Percentiles rank a stretch among this genome's conserved stretches.
phyloP scores from a whole-genome alignment of 1,140 invertebrate species.

The Scaptomyza pallida region DNA sequence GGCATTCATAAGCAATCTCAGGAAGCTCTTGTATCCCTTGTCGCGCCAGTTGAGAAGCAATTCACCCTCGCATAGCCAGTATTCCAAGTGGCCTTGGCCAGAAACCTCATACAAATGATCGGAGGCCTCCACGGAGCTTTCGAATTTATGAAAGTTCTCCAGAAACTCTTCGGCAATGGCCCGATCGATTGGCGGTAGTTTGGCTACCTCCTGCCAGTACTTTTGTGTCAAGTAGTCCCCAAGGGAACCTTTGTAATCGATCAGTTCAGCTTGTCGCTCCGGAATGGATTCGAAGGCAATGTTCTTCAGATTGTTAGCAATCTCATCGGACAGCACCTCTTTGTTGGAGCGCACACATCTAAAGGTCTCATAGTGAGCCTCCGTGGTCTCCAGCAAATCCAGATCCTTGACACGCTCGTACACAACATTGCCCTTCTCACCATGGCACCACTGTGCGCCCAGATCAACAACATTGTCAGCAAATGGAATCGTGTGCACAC shows the following conservation, averaged over 20 bases:
- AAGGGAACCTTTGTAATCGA: constrained; percentile 74
- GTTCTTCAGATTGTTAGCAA: constrained; percentile 58
- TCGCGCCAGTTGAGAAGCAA: constrained; percentile 86
- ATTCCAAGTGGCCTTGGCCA: constrained; percentile 85
- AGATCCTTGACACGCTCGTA: constrained; percentile 87
- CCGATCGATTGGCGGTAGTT: constrained; percentile 47
- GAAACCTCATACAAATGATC: constrained; percentile 87
- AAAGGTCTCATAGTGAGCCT: constrained; percentile 60
- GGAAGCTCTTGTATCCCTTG: constrained; percentile 86
- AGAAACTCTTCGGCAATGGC: constrained; percentile 84
- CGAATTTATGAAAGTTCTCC: constrained; percentile 85
- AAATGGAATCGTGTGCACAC: constrained; percentile 87
- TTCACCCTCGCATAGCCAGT: constrained; percentile 87
- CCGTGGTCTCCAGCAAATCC: constrained; percentile 84
- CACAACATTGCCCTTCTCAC: constrained; percentile 89
- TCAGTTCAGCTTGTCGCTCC: constrained; percentile 62
- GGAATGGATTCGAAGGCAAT: constrained; percentile 63
- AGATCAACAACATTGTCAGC: constrained; percentile 89
- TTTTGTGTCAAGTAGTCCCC: constrained; percentile 85
- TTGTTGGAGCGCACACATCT: constrained; percentile 82
- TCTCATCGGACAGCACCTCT: constrained; percentile 67
- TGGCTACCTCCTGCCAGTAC: constrained; percentile 69
- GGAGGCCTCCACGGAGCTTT: constrained; percentile 86
- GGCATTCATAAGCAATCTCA: constrained; percentile 85
- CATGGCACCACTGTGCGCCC: constrained; percentile 92